Conservation (phyloP, 2,888 invertebrate genomes). For the Pasiphila rectangulata region DNA sequence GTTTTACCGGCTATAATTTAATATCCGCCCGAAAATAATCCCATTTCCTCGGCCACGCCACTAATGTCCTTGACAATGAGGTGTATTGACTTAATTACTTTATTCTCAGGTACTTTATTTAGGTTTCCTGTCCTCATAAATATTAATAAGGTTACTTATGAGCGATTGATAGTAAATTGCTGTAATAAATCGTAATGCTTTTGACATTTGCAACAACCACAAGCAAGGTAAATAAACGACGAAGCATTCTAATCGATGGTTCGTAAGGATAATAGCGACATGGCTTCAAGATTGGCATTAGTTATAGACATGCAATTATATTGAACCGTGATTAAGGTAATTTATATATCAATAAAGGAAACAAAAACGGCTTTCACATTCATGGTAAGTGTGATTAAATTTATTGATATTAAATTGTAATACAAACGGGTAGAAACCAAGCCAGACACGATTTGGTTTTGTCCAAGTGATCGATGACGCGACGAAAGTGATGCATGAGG, state of each 20-base stretch:
- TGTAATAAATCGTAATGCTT: not conserved
- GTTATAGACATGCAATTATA: not conserved
- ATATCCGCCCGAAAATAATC: slow-evolving; percentile 76
- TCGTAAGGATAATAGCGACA: not conserved
- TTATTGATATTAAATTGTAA: slow-evolving; percentile 9
- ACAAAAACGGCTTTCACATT: slow-evolving; percentile 4
- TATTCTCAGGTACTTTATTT: not conserved
- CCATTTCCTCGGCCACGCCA: slow-evolving; percentile 61
- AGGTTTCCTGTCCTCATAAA: not conserved
- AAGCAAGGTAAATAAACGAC: not conserved
- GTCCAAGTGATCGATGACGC: slow-evolving; percentile 44
- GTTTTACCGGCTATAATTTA: slow-evolving; percentile 73
- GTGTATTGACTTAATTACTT: slow-evolving; percentile 10
- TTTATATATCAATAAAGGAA: slow-evolving; percentile 1
- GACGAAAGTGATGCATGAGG: slow-evolving; percentile 45
- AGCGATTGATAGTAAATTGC: not conserved
- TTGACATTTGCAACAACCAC: slow-evolving; percentile 1
- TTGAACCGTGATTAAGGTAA: slow-evolving; percentile 4
- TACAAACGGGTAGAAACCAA: slow-evolving; percentile 1
- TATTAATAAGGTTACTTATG: not conserved
- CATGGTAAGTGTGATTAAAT: slow-evolving; percentile 6
- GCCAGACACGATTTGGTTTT: slow-evolving; percentile 30
- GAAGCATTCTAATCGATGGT: not conserved
- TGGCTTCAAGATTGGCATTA: not conserved
- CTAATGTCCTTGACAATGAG: slow-evolving; percentile 48